phyloP scores from a whole-genome alignment of 2,113 vertebrate genomes.

The crab-eating macaque (Macaca fascicularis) region T2T-MFA8v1.1 NC_088389.1:47758501-47759000 shows the following conservation, averaged over 20 bases:
- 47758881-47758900: neutral
- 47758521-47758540: neutral
- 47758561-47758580: constrained; percentile 7
- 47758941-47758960: neutral
- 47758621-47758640: neutral
- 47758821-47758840: neutral
- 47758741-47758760: neutral
- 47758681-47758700: neutral
- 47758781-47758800: neutral
- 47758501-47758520: neutral
- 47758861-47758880: neutral
- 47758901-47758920: neutral
- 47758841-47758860: constrained; percentile 5
- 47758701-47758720: neutral
- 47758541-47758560: constrained; percentile 5
- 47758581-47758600: neutral
- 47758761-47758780: neutral
- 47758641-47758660: neutral
- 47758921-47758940: neutral
- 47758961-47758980: neutral
- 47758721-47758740: neutral
- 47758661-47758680: neutral
- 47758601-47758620: neutral
- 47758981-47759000: neutral
- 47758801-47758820: neutral